Conservation (phyloP, 2,113 vertebrate genomes). For the Accipiter cooperii region DNA sequence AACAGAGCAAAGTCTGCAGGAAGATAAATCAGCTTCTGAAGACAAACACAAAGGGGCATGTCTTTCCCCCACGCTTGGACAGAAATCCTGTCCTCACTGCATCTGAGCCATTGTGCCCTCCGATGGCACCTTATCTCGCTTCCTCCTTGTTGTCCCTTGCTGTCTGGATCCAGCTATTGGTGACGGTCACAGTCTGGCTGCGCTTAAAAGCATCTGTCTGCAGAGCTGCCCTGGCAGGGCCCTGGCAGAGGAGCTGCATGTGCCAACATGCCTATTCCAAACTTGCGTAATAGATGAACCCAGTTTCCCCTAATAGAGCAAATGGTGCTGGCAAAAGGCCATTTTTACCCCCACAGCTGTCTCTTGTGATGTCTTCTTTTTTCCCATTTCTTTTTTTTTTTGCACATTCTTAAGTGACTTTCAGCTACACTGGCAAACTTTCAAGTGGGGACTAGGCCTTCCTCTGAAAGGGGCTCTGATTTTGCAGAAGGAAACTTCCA, state of each 20-base stretch:
- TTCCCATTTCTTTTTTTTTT: not conserved
- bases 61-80: not conserved
- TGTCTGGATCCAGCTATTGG: not conserved
- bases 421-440: constrained; percentile 22
- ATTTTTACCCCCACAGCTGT: constrained; percentile 4
- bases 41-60: not conserved
- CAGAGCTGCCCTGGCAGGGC: not conserved
- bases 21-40: constrained; percentile 20
- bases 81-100: not conserved
- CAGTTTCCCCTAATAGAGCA: not conserved
- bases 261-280: not conserved
- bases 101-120: not conserved
- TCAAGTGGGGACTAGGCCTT: not conserved
- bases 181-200: not conserved
- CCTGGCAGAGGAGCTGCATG: not conserved
- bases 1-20: not conserved
- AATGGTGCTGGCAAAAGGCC: constrained; percentile 8
- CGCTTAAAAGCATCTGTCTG: not conserved
- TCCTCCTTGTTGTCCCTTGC: not conserved
- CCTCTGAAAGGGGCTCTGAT: constrained; percentile 30
- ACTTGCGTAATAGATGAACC: not conserved
- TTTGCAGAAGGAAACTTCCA: constrained; percentile 21
- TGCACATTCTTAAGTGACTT: not conserved
- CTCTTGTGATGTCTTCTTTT: not conserved
- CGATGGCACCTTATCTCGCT: constrained; percentile 6